A percentile compares a stretch with the other conserved stretches of the same genome.
Conservation (phyloP, 2,888 invertebrate genomes). For the Stenotaenia linearis region DNA sequence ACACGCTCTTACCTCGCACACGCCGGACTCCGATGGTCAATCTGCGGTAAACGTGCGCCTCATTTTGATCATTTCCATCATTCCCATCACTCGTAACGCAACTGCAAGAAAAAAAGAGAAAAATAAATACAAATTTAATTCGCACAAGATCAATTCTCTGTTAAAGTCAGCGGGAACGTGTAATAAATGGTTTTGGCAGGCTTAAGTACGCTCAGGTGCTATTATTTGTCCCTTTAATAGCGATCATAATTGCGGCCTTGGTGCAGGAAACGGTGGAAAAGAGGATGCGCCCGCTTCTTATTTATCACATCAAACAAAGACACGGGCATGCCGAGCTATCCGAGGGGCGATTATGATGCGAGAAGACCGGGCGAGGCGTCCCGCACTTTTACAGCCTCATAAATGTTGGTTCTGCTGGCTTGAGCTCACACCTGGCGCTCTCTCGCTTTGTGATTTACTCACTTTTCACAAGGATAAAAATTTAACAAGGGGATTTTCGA, state of each 20-base stretch:
- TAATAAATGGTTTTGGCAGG: background rate
- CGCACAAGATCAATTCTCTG: background rate
- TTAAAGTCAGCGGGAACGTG: background rate
- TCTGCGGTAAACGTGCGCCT: slow-evolving; percentile 1
- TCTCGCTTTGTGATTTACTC: background rate
- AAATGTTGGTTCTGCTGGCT: slow-evolving; percentile 14
- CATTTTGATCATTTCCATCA: too few species aligned
- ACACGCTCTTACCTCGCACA: background rate
- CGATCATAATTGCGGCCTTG: background rate
- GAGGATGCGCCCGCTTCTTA: background rate
- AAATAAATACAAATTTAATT: background rate
- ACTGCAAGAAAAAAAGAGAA: background rate
- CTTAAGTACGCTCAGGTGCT: background rate
- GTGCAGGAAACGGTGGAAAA: background rate
- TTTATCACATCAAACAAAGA: slow-evolving; percentile 11
- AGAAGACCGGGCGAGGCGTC: background rate
- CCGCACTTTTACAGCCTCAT: slow-evolving; percentile 14
- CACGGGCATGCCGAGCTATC: background rate
- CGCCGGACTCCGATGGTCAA: background rate
- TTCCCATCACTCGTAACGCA: too few species aligned
- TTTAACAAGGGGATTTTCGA: background rate
- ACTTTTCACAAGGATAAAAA: background rate
- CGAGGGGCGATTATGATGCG: background rate
- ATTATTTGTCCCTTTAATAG: background rate
- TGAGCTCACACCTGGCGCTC: slow-evolving; percentile 10